A percentile compares a stretch with the other conserved stretches of the same genome.
Evolutionary conservation across 2,888 invertebrate species (phyloP).

Genomic region (Meteorus colon): DNA sequence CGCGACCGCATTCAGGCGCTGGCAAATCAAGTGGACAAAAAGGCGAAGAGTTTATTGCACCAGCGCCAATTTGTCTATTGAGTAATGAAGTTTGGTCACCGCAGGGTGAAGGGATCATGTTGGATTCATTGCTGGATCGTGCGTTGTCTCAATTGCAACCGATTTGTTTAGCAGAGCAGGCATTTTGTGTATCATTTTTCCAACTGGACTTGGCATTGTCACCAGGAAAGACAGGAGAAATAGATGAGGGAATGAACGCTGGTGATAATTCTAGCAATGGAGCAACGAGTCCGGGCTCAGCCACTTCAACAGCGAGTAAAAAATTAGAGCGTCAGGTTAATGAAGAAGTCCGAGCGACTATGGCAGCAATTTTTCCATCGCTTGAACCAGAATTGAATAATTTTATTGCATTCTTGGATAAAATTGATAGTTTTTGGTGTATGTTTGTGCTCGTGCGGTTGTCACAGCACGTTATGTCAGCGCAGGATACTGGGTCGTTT

Average conservation of each 20-base stretch:
- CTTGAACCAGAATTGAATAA: conserved; percentile 90
- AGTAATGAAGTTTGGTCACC: conserved; percentile 68
- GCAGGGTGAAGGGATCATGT: conserved; percentile 67
- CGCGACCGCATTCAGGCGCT: conserved; percentile 58
- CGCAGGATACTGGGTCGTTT: conserved; percentile 90
- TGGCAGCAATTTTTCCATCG: conserved; percentile 91
- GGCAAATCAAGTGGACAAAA: conserved; percentile 66
- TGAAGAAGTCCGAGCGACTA: conserved; percentile 88
- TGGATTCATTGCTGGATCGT: conserved; percentile 84
- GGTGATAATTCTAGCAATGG: conserved; percentile 63
- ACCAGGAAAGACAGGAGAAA: conserved; percentile 61
- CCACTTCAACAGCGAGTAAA: conserved; percentile 71
- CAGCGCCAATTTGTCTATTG: conserved; percentile 68
- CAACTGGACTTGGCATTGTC: conserved; percentile 79
- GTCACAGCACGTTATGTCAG: conserved; percentile 93
- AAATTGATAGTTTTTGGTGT: conserved; percentile 92
- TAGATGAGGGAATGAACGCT: conserved; percentile 60
- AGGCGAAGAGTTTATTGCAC: conserved; percentile 66
- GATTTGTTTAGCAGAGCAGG: conserved; percentile 94
- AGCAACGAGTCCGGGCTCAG: conserved; percentile 67
- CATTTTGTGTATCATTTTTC: conserved; percentile 95
- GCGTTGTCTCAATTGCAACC: conserved; percentile 92
- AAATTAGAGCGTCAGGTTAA: conserved; percentile 82
- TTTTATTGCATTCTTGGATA: conserved; percentile 90
- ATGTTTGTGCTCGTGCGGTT: conserved; percentile 94